phyloP scores from a whole-genome alignment of 2,797 vertebrate genomes.

The Tauraco hartlaubi region DNA sequence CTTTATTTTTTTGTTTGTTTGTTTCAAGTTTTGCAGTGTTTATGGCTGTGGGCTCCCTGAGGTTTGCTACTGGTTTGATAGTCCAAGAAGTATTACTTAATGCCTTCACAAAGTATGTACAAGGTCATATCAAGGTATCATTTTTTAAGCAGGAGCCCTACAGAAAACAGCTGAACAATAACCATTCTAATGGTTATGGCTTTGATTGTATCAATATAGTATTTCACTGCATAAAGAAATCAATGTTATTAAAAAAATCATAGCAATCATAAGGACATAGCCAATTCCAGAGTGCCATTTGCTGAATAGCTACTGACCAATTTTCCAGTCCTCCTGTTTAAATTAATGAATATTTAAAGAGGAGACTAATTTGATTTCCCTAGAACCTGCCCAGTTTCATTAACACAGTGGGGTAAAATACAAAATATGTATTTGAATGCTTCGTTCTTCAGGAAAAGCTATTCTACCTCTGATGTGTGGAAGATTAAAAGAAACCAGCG shows the following conservation, averaged over 20 bases:
- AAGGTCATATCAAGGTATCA: background rate
- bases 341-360: conserved; percentile 60
- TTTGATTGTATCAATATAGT: conserved; percentile 13
- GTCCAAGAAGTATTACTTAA: background rate
- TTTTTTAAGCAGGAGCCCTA: background rate
- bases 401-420: conserved; percentile 10
- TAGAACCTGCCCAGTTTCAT: conserved; percentile 25
- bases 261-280: background rate
- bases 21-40: background rate
- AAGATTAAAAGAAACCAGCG: conserved; percentile 10
- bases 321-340: conserved; percentile 26
- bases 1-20: background rate
- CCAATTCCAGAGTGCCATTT: conserved; percentile 33
- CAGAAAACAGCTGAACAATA: background rate
- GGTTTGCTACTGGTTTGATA: background rate
- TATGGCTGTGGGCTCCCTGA: background rate
- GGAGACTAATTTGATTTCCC: conserved; percentile 48
- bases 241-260: background rate
- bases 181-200: background rate
- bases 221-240: conserved; percentile 16
- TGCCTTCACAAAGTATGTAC: background rate
- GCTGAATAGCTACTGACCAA: background rate
- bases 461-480: background rate
- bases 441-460: conserved; percentile 26
- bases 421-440: background rate